Percentiles rank a stretch among this genome's conserved stretches.
Evolutionary conservation across 2,113 vertebrate genomes (phyloP).

Genomic region (Lepus timidus): DNA sequence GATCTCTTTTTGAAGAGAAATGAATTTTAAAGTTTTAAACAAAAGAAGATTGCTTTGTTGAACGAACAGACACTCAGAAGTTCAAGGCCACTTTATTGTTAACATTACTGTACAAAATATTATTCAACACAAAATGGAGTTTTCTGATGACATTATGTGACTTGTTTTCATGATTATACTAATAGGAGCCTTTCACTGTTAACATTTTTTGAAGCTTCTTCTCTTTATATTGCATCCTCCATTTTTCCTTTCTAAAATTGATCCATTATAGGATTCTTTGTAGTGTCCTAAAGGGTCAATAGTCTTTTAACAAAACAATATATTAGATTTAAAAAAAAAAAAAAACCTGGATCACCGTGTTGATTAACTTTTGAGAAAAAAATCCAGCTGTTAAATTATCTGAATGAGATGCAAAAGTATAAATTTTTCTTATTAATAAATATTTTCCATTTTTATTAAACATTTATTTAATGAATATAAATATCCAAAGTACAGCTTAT

Average conservation of each 20-base stretch:
- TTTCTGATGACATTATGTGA: neutral
- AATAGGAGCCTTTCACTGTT: neutral
- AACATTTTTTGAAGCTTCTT: neutral
- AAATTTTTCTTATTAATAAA: neutral
- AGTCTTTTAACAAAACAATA: neutral
- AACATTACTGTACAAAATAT: constrained; percentile 2
- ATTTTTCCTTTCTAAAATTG: neutral
- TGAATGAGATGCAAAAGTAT: constrained; percentile 2
- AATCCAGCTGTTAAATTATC: neutral
- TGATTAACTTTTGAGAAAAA: constrained; percentile 34
- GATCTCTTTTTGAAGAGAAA: neutral
- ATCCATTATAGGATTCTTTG: neutral
- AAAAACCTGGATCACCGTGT: neutral
- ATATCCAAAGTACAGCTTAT: too few relatives aligned
- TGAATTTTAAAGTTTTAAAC: neutral
- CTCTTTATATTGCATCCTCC: constrained; percentile 17
- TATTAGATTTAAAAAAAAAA: neutral
- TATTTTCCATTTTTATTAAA: neutral
- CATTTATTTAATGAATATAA: too few relatives aligned
- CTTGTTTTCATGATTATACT: neutral
- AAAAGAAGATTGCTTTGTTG: neutral
- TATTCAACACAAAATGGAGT: neutral
- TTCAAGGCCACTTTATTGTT: neutral
- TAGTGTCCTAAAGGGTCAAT: neutral
- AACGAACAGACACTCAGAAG: neutral